A percentile compares a stretch with the other conserved stretches of the same genome.
Conservation (phyloP, 2,888 invertebrate species). For the Drosophila birchii region DNA sequence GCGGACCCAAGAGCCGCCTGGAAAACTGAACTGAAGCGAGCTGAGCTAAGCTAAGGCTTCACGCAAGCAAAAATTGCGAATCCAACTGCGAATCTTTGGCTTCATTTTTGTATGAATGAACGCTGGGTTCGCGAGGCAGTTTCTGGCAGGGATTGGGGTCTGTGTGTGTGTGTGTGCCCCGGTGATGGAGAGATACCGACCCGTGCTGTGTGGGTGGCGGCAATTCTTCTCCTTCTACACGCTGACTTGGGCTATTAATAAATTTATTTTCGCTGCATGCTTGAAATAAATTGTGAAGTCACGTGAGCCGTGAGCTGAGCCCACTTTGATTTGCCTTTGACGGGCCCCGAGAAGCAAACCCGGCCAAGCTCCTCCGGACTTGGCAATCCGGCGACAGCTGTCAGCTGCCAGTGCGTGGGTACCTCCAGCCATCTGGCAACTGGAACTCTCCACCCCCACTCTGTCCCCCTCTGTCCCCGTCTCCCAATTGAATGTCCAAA, state of each 20-base stretch:
- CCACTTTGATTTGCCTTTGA: conserved; percentile 71
- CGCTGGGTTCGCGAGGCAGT: background rate
- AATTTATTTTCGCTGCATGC: conserved; percentile 73
- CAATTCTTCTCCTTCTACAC: conserved; percentile 48
- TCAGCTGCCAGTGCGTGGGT: conserved; percentile 51
- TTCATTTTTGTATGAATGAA: conserved; percentile 60
- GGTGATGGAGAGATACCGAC: conserved; percentile 22
- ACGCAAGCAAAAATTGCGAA: conserved; percentile 58
- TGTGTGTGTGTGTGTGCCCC: conserved; percentile 3
- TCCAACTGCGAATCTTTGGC: conserved; percentile 63
- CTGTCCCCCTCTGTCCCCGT: background rate
- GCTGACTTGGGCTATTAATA: conserved; percentile 71
- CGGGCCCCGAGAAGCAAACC: conserved; percentile 28
- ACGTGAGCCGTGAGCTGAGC: conserved; percentile 61
- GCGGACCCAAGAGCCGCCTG: conserved; percentile 26
- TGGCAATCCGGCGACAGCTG: conserved; percentile 69
- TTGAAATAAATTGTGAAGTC: conserved; percentile 72
- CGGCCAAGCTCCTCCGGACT: conserved; percentile 5
- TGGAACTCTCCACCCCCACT: background rate
- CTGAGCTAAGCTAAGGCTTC: conserved; percentile 27
- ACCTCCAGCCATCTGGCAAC: background rate
- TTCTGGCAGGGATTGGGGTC: conserved; percentile 18
- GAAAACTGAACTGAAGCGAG: conserved; percentile 31
- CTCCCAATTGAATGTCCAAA: conserved; percentile 57
- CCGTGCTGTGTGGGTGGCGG: conserved; percentile 52